Base-by-base conservation (phyloP, 2,888 invertebrate genomes). In the Acanthosepion lycidas region DNA sequence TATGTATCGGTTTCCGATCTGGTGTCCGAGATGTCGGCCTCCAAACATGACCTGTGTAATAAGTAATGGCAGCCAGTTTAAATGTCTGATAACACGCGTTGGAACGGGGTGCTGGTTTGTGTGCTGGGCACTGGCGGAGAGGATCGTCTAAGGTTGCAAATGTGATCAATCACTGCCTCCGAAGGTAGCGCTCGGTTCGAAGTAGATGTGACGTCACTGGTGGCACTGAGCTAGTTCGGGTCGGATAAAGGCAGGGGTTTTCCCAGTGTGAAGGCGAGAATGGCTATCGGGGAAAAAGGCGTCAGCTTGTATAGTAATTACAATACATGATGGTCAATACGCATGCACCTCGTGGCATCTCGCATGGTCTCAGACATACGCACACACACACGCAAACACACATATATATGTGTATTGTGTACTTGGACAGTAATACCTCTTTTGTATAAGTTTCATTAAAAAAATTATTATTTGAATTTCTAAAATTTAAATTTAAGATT, bases 41-140 rank as follows among this genome's bases (percentile, higher is more conserved):
- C 78, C 78, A 78, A 78, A 78, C 78, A 78, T 78, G 78, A 78
- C 78, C 78, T 78, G n/a, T 78, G 78, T 78, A 78, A 78, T 78
- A 78, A 78, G 78, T 78, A 78, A 78, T 78, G 78, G n/a, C 78
- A 78, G 78, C n/a, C n/a, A 78, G 78, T 78, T 78, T 78, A 33
- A 78, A 78, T 78, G 78, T 78, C 78, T 78, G 15, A 33, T 5
- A 33, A n/a, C 33, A 33, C n/a, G n/a, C n/a, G 78, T 78, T 78
- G n/a, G 12, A 12, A 5, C 78, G 12, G n/a, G n/a, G 8, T 33
- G n/a, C 78, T 78, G n/a, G 78, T n/a, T 6, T 33, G 18, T 78
- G 3, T n/a, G 12, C 18, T 1, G 6, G 3, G 9, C 5, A 1
- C n/a, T n/a, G 12, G 6, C 9, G n/a, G n/a, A n/a, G 4, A 12